A percentile compares a stretch with the other conserved stretches of the same genome.
Conservation (phyloP, 1,140 invertebrate genomes). For the Aphidius gifuensis region DNA sequence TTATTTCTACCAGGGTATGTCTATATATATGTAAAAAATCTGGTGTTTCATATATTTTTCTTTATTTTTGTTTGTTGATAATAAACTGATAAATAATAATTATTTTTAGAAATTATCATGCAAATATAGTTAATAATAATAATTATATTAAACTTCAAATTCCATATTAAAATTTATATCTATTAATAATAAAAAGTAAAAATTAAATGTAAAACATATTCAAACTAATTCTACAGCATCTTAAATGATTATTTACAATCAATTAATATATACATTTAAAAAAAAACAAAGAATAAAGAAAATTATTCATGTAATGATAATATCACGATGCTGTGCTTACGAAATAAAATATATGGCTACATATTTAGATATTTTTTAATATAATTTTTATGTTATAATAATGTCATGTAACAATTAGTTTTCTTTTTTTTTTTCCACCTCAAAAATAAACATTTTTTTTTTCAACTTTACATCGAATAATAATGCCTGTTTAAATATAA, state of each 20-base stretch:
- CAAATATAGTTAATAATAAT: no score
- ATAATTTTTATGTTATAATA: conserved; percentile 9
- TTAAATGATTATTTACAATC: conserved; percentile 9
- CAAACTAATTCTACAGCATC: no score
- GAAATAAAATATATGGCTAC: conserved; percentile 25
- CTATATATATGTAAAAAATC: no score
- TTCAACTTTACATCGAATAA: not conserved
- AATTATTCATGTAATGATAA: conserved; percentile 24
- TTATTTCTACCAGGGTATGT: no score
- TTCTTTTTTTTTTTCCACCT: not conserved
- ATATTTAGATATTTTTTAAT: conserved; percentile 6
- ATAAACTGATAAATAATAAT: no score
- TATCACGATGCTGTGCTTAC: conserved; percentile 29
- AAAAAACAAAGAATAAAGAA: not conserved
- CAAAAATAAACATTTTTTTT: not conserved
- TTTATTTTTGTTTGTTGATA: no score
- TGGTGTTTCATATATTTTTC: no score
- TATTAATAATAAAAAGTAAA: no score
- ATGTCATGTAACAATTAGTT: not conserved
- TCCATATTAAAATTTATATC: no score
- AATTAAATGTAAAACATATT: no score
- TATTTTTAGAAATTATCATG: no score
- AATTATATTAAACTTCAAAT: no score
- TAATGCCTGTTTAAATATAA: not conserved
- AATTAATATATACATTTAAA: conserved; percentile 10